phyloP scores from a whole-genome alignment of 2,113 vertebrate species.

The Crotalus viridis region DNA sequence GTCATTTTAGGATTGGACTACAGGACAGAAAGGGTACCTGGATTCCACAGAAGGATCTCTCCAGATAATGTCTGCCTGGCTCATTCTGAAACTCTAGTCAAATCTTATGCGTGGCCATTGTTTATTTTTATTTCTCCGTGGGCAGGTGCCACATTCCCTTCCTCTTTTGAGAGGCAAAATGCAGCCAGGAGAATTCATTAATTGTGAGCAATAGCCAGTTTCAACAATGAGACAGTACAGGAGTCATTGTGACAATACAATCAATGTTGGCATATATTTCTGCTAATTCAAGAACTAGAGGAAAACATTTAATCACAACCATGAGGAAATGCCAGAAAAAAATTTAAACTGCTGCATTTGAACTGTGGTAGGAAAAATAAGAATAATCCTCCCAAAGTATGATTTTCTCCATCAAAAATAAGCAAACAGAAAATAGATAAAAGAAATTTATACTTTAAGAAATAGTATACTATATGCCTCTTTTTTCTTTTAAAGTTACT shows the following conservation, averaged over 20 bases:
- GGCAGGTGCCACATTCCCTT: not conserved
- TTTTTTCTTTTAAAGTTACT: not conserved
- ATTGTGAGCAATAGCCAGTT: not conserved
- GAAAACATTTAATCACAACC: not conserved
- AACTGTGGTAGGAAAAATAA: not conserved
- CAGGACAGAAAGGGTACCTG: not conserved
- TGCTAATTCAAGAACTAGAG: not conserved
- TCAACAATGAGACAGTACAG: not conserved
- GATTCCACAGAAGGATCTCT: not conserved
- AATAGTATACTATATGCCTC: not conserved
- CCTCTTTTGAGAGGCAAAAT: not conserved
- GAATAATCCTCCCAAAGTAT: not conserved
- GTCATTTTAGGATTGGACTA: not conserved
- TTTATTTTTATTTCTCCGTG: not conserved
- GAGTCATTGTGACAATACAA: not conserved
- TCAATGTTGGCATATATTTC: not conserved
- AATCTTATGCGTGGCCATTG: not conserved
- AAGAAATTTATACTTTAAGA: not conserved
- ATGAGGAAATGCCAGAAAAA: not conserved
- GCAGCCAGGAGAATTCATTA: not conserved
- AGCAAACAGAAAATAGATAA: not conserved
- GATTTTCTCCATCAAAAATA: not conserved
- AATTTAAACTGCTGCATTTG: not conserved
- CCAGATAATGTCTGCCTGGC: not conserved
- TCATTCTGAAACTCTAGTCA: not conserved